Base-by-base conservation (phyloP, 2,113 vertebrate species). In the Hydropotes inermis region DNA sequence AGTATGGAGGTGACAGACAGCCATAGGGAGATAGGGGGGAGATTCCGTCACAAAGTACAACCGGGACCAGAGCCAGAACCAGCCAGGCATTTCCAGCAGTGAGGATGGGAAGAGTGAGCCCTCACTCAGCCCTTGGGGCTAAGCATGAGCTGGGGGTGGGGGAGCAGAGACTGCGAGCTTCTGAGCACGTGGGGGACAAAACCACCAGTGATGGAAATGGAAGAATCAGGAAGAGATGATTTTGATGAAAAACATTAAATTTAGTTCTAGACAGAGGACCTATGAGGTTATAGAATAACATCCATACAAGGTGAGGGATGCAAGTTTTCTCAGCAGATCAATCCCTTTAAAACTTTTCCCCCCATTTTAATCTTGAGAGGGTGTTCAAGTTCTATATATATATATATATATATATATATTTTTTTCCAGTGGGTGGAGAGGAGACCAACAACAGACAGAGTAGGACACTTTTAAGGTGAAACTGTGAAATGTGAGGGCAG, bases 181-280 rank as follows among this genome's bases (percentile, higher is more conserved):
- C 19, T 9, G n/a, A 47, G 52, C 7, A 2, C 1, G 0, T 3
- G 36, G 23, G 21, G 13, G 27, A 74, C 45, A 39, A 14, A 0
- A 0, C 0, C 8, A 3, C 2, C 45, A 4, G n/a, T 0, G 16
- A 16, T 6, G 82, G 28, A 70, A 17, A 33, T 4, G 28, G 57
- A 52, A 36, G 16, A 9, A 30, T 36, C 90, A 47, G 33, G 50
- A 17, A 25, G 54, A 61, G 43, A 27, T 0, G 13, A 33, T 28
- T 30, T 19, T 23, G 3, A 6, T 6, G 36, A 27, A 67, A 76
- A 67, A 45, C 25, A 13, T 0, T 47, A 9, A 19, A 15, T 54
- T 54, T 30, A 25, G 11, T 14, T 83, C n/a, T 27, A 2, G 19
- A n/a, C 54, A 25, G 16, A 61, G 23, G 39, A 15, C 4, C 21